A percentile compares a stretch with the other conserved stretches of the same genome.
Conservation (phyloP, 1,140 invertebrate genomes). For the Nasonia longicornis region DNA sequence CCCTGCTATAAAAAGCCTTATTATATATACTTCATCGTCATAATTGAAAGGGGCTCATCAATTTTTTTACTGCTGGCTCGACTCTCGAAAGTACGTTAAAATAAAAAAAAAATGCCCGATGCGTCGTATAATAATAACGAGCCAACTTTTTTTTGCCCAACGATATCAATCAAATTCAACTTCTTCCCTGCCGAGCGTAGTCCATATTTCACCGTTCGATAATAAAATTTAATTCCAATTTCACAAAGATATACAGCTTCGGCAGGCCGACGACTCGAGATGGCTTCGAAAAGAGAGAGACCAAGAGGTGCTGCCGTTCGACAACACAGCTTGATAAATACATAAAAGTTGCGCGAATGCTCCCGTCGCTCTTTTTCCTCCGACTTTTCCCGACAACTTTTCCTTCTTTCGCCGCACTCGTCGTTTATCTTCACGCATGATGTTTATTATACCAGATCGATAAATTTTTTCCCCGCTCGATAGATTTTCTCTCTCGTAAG, state of each 20-base stretch:
- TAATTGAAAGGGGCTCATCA: too few species aligned
- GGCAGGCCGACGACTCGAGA: background rate
- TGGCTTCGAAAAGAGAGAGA: background rate
- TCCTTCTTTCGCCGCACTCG: background rate
- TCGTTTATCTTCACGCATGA: slow-evolving; percentile 1
- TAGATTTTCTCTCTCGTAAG: background rate
- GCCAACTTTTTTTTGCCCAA: background rate
- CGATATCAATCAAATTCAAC: background rate
- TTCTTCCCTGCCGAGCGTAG: background rate
- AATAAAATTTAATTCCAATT: slow-evolving; percentile 5
- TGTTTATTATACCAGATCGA: slow-evolving; percentile 28
- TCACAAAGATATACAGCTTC: background rate
- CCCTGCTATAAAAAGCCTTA: too few species aligned
- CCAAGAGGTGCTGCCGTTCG: background rate
- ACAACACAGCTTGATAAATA: slow-evolving; percentile 3
- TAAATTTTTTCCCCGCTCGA: background rate
- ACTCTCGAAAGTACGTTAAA: too few species aligned
- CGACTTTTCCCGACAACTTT: background rate
- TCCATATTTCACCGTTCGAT: background rate
- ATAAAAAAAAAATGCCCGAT: background rate
- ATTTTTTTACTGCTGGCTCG: too few species aligned
- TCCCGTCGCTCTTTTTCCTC: background rate
- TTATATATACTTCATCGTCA: too few species aligned
- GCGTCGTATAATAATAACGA: background rate
- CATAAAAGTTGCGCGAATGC: background rate